Conservation (phyloP, 1,140 invertebrate species). For the Harlomillsia oculata region DNA sequence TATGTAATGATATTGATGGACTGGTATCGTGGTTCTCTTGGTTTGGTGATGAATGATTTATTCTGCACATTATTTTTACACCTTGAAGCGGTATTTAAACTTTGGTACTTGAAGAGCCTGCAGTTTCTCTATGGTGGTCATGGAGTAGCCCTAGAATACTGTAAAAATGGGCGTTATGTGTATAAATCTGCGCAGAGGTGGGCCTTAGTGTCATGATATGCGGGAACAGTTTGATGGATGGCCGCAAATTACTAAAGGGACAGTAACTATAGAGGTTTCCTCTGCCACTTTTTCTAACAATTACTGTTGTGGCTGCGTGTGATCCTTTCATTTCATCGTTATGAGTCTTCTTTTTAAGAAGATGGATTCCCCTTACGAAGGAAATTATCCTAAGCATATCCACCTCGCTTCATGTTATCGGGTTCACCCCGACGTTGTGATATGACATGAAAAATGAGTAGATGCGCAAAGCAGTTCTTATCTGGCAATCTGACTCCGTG, state of each 20-base stretch:
- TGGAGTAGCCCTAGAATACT: neutral
- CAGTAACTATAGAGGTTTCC: conserved; percentile 29
- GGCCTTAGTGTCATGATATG: conserved; percentile 21
- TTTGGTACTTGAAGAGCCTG: neutral
- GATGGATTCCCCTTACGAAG: too few species aligned
- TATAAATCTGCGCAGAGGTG: conserved; percentile 29
- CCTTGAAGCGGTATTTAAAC: neutral
- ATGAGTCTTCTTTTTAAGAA: too few species aligned
- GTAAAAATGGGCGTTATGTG: conserved; percentile 16
- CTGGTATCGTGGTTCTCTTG: too few species aligned
- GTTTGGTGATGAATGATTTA: too few species aligned
- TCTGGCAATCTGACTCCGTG: too few species aligned
- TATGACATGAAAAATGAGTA: neutral
- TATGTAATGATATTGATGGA: too few species aligned
- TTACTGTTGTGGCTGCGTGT: conserved; percentile 18
- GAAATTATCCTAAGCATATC: too few species aligned
- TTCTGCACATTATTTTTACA: neutral
- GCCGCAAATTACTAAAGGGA: conserved; percentile 32
- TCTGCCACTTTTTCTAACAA: conserved; percentile 22
- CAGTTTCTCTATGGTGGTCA: neutral
- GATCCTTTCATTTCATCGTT: too few species aligned
- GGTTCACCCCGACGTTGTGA: too few species aligned
- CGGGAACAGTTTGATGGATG: conserved; percentile 32
- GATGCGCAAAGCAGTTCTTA: neutral
- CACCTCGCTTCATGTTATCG: too few species aligned